Percentiles rank a stretch among this genome's conserved stretches.
Evolutionary conservation across 2,888 invertebrate species (phyloP).

Genomic region (Cryptophagus acutangulus): DNA sequence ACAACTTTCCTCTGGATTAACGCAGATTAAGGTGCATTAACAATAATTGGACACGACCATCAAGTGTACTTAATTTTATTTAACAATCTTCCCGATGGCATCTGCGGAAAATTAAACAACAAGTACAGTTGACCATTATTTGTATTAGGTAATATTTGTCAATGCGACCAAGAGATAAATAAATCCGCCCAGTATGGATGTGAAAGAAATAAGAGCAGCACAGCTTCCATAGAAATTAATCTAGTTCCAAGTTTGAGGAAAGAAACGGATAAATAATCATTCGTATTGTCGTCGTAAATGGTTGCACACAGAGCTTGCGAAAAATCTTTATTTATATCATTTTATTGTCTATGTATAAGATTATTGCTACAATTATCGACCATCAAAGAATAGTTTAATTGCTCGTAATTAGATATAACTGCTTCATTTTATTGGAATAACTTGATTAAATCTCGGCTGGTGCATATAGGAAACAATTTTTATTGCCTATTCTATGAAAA

Average conservation of each 20-base stretch:
- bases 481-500: no score
- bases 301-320: background rate
- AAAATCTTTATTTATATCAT: slow-evolving; percentile 23
- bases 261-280: slow-evolving; percentile 2
- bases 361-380: slow-evolving; percentile 29
- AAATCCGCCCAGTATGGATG: background rate
- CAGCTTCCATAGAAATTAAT: slow-evolving; percentile 27
- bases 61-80: no score
- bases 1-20: no score
- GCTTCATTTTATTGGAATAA: slow-evolving; percentile 23
- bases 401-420: slow-evolving; percentile 23
- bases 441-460: no score
- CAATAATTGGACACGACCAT: no score
- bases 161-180: slow-evolving; percentile 1
- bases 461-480: no score
- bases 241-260: slow-evolving; percentile 28
- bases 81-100: no score
- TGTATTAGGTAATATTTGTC: slow-evolving; percentile 2
- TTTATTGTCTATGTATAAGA: slow-evolving; percentile 30
- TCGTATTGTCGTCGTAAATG: background rate
- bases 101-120: no score
- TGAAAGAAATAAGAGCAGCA: slow-evolving; percentile 25
- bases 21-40: no score
- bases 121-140: no score
- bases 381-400: slow-evolving; percentile 15